Percentiles rank a stretch among this genome's conserved stretches.
Conservation (phyloP, 92 coral and sea anemone species). For the Plumapathes pennacea region DNA sequence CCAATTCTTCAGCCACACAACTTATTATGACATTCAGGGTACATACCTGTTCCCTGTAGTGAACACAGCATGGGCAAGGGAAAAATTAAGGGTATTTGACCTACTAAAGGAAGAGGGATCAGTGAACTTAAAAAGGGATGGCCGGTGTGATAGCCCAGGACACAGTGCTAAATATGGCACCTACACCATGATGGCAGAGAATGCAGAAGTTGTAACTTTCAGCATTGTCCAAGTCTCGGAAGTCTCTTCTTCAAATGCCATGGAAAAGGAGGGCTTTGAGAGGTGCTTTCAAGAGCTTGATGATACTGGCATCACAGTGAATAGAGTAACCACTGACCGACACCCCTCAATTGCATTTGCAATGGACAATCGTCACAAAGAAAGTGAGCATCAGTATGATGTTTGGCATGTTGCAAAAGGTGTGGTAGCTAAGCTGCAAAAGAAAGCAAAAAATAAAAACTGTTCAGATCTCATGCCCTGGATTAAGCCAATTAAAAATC, state of each 20-base stretch:
- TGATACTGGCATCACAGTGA: slow-evolving; percentile 6
- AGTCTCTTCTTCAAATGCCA: slow-evolving; percentile 57
- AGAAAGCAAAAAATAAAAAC: slow-evolving; percentile 43
- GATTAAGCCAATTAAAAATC: slow-evolving; percentile 49
- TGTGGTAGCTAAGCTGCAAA: slow-evolving; percentile 32
- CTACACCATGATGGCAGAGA: slow-evolving; percentile 55
- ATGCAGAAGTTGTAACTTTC: slow-evolving; percentile 38
- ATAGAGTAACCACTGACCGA: slow-evolving; percentile 39
- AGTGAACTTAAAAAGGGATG: slow-evolving; percentile 64
- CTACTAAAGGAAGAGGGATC: slow-evolving; percentile 21
- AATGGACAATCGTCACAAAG: slow-evolving; percentile 25
- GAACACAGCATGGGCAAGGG: slow-evolving; percentile 27
- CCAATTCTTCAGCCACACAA: slow-evolving; percentile 27
- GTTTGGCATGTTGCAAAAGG: slow-evolving; percentile 66
- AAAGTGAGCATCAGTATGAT: slow-evolving; percentile 53
- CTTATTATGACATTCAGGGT: slow-evolving; percentile 32
- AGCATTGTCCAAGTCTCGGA: slow-evolving; percentile 58
- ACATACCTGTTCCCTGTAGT: slow-evolving; percentile 40
- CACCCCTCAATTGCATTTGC: slow-evolving; percentile 40
- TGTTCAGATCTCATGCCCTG: slow-evolving; percentile 38
- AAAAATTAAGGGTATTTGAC: slow-evolving; percentile 2
- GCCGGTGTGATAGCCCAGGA: slow-evolving; percentile 70
- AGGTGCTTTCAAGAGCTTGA: too few species aligned
- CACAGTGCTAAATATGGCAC: slow-evolving; percentile 70
- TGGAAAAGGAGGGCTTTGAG: slow-evolving; percentile 55